A percentile compares a stretch with the other conserved stretches of the same genome.
Conservation (phyloP, 2,797 vertebrate species). For the Oreochromis mossambicus region DNA sequence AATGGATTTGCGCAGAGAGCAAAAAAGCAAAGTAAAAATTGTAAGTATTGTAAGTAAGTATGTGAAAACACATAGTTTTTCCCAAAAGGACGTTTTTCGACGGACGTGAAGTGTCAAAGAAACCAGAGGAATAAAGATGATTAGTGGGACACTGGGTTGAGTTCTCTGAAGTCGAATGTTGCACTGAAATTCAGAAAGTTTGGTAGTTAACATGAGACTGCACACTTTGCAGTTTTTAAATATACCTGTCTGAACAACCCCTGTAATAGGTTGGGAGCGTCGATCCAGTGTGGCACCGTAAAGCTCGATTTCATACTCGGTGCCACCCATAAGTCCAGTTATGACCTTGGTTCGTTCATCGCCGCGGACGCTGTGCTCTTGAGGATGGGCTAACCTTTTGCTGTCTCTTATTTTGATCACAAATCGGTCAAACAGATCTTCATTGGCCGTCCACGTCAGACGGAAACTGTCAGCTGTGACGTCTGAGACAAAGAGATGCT, state of each 20-base stretch:
- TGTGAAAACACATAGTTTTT: background rate
- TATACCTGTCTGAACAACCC: conserved; percentile 91
- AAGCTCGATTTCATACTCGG: conserved; percentile 92
- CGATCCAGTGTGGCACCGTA: conserved; percentile 85
- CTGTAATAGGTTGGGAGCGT: conserved; percentile 85
- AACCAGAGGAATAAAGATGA: conserved; percentile 15
- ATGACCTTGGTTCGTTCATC: conserved; percentile 84
- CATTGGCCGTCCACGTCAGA: conserved; percentile 89
- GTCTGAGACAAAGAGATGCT: conserved; percentile 92
- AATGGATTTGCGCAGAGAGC: background rate
- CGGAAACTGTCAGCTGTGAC: conserved; percentile 86
- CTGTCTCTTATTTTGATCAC: conserved; percentile 92
- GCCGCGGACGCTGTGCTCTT: conserved; percentile 79
- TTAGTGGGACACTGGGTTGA: conserved; percentile 12
- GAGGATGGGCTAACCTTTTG: conserved; percentile 82
- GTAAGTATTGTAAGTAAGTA: background rate
- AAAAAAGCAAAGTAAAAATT: background rate
- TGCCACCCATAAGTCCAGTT: conserved; percentile 85
- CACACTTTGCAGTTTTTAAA: background rate
- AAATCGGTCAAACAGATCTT: conserved; percentile 90
- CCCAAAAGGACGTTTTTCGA: background rate
- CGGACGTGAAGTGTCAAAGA: background rate
- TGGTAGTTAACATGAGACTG: conserved; percentile 8
- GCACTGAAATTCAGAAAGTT: background rate
- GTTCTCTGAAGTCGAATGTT: background rate